Evolutionary conservation across 2,888 invertebrate genomes (phyloP), one percentile per base, ranked within the genome.

Genomic region (Nemurella pictetii): DNA sequence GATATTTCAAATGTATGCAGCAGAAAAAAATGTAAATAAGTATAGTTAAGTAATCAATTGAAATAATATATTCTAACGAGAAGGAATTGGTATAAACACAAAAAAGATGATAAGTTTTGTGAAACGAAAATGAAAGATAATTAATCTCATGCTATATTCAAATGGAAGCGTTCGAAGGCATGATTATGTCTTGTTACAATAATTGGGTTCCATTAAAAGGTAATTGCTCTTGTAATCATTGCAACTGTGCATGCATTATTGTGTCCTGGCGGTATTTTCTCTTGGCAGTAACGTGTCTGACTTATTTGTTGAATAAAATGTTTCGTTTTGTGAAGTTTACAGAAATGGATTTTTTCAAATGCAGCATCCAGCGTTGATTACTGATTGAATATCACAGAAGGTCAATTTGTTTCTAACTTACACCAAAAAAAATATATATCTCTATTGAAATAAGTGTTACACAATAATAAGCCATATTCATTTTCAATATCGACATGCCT

Each of bases 61-160:
- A 78, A 30, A 5, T 78, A 78, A 30, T 30, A 78, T 78, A 78
- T 78, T 78, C 78, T 78, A 78, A 78, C 20, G 30, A 30, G 28
- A 78, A 20, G 28, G 78, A 78, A 78, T 78, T 78, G 78, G 78
- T 29, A 77, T 73, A 25, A 7, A 75, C 5, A 27, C 9, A 0
- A 75, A 25, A 75, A 75, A 75, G 26, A 55, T 55, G 55, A 12
- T 55, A 55, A 55, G 55, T 55, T 55, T 55, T 7, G 55, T 55
- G 55, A 55, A 1, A 2, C 12, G 3, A 55, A 7, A 55, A n/a
- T n/a, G n/a, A n/a, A n/a, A n/a, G n/a, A n/a, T n/a, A 55, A 55
- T 55, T 12, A 55, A 55, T 55, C 20, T 55, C 35, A 7, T 35
- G 55, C n/a, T n/a, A 12, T 2, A 55, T 55, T 55, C 55, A 15